Base-by-base conservation (phyloP, 2,797 vertebrate species). In the Anguilla pacifica region DNA sequence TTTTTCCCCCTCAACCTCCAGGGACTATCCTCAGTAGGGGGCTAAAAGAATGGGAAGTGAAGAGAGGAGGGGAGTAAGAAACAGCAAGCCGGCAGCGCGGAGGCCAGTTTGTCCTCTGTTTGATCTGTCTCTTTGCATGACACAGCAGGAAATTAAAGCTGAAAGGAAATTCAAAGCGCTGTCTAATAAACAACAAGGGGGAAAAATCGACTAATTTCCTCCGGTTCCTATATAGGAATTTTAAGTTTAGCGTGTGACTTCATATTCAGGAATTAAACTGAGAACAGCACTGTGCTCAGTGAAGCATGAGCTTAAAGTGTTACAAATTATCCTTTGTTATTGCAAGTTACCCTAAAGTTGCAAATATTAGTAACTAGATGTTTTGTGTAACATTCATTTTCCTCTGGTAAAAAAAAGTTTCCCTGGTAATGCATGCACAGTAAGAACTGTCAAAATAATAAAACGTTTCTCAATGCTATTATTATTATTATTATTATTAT, bases 1-100 rank as follows among this genome's bases (percentile, higher is more conserved):
- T 88, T 95, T 95, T 95, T 94, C 94, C 53, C 53, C 55, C 93
- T 95, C 94, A 95, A 95, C 94, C 95, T 96, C 96, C 94, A 93
- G 96, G 94, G 95, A 96, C 95, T 95, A 94, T 94, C 92, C 94
- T 94, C 95, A 83, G 94, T 93, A 89, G 95, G 94, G 94, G 95
- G 95, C 92, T 96, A 95, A 96, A 95, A 94, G 95, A 96, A 95
- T 91, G 93, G 94, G 95, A 95, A 96, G 95, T 95, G 94, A 95
- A 95, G 94, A 94, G 93, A 93, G 92, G 93, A 85, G 39, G 72
- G 70, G 84, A 67, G 53, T 22, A 28, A 55, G 86, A 87, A 59
- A 92, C 92, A 90, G 92, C 87, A 86, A 93, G 90, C 51, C 88
- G 83, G 19, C 92, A 89, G 91, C 93, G 92, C 90, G 92, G 93